Conservation (phyloP, 1,140 invertebrate genomes). For the Apis mellifera region DNA sequence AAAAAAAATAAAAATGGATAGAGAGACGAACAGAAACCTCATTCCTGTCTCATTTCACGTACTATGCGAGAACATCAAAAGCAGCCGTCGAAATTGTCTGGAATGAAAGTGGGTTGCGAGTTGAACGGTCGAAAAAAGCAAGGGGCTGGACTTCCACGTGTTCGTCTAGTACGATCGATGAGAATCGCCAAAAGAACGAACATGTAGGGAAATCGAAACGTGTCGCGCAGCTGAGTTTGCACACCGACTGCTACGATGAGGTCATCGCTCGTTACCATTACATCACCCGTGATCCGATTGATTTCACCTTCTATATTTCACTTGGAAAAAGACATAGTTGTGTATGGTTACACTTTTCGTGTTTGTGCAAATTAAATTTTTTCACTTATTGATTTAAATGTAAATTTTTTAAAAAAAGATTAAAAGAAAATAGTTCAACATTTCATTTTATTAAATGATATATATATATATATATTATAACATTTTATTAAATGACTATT, state of each 20-base stretch:
- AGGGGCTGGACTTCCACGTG: conserved; percentile 35
- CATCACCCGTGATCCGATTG: neutral
- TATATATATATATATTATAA: too few species aligned
- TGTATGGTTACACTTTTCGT: neutral
- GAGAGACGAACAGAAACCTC: neutral
- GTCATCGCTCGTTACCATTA: conserved; percentile 26
- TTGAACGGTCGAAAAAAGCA: conserved; percentile 8
- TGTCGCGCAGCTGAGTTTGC: conserved; percentile 35
- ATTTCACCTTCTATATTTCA: conserved; percentile 19
- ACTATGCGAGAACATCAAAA: conserved; percentile 49
- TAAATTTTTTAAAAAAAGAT: neutral
- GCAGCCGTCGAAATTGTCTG: conserved; percentile 59
- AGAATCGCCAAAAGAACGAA: conserved; percentile 44
- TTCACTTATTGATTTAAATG: neutral
- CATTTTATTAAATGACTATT: too few species aligned
- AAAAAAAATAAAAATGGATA: neutral
- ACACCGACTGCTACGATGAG: conserved; percentile 21
- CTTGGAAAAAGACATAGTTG: neutral
- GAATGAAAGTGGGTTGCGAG: conserved; percentile 58
- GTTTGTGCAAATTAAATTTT: conserved; percentile 14
- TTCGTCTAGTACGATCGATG: conserved; percentile 54
- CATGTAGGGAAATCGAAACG: conserved; percentile 54
- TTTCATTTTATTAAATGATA: too few species aligned
- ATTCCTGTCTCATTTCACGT: conserved; percentile 12
- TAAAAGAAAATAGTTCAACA: too few species aligned